Evolutionary conservation across 2,888 invertebrate species (phyloP).

Genomic region (Sialis lutaria): DNA sequence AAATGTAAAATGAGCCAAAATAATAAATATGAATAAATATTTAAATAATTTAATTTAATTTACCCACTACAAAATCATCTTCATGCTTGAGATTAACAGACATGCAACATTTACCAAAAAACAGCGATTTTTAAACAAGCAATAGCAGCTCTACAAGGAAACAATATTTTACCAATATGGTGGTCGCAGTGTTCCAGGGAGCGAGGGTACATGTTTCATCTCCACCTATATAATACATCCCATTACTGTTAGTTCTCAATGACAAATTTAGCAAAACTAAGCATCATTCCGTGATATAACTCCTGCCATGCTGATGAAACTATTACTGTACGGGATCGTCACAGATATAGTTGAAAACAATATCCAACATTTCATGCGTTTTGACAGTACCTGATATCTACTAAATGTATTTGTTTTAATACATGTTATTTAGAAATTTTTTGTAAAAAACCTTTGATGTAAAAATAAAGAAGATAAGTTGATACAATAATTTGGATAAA

Average conservation of each 20-base stretch:
- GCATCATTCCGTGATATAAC: not conserved
- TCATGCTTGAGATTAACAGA: not conserved
- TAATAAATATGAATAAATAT: not conserved
- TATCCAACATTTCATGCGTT: too few species aligned
- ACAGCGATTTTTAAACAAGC: slow-evolving; percentile 3
- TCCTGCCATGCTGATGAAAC: too few species aligned
- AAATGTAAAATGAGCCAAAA: too few species aligned
- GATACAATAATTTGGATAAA: too few species aligned
- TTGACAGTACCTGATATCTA: too few species aligned
- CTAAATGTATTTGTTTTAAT: too few species aligned
- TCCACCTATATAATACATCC: slow-evolving; percentile 7
- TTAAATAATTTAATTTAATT: not conserved
- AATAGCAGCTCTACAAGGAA: slow-evolving; percentile 5
- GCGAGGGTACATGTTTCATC: slow-evolving; percentile 4
- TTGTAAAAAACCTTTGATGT: too few species aligned
- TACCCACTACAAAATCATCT: not conserved
- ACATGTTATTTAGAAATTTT: too few species aligned
- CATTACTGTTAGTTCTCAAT: slow-evolving; percentile 2
- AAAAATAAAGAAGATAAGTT: too few species aligned
- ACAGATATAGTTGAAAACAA: too few species aligned
- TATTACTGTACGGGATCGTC: too few species aligned
- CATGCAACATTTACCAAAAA: not conserved
- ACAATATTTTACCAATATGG: slow-evolving; percentile 5
- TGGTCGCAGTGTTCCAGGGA: not conserved
- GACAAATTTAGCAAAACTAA: slow-evolving; percentile 3